Percentiles rank a stretch among this genome's conserved stretches.
Conservation (phyloP, 1,140 invertebrate genomes). For the Aricia agestis region DNA sequence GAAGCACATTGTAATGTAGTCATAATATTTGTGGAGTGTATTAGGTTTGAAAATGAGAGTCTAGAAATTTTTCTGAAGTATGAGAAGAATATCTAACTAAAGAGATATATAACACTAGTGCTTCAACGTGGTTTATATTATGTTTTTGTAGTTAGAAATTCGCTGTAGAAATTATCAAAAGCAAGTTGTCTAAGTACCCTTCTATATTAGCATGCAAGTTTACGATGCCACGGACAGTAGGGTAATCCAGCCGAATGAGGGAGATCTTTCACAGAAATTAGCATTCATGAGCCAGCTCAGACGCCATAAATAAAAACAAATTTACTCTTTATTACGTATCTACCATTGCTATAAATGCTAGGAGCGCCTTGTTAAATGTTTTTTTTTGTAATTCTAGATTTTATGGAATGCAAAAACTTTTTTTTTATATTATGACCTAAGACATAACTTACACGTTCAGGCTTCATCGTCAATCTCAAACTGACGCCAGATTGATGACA, state of each 20-base stretch:
- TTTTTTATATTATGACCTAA: too few relatives aligned
- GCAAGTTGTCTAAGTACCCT: neutral
- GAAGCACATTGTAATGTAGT: slow-evolving; percentile 6
- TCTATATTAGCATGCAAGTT: slow-evolving; percentile 29
- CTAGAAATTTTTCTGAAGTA: too few relatives aligned
- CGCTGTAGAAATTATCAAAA: neutral
- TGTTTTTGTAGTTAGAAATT: too few relatives aligned
- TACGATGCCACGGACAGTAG: slow-evolving; percentile 39
- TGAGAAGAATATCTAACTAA: too few relatives aligned
- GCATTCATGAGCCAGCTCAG: slow-evolving; percentile 61
- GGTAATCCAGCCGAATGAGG: slow-evolving; percentile 56
- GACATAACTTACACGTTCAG: too few relatives aligned
- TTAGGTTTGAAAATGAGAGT: slow-evolving; percentile 1
- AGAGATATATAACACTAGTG: too few relatives aligned
- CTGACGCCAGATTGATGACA: too few relatives aligned
- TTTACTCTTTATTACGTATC: slow-evolving; percentile 45
- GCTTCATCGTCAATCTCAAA: too few relatives aligned
- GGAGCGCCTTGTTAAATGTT: slow-evolving; percentile 4
- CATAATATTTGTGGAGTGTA: neutral
- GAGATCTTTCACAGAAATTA: slow-evolving; percentile 60
- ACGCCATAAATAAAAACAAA: slow-evolving; percentile 64
- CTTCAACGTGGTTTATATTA: too few relatives aligned
- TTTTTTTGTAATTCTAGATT: neutral
- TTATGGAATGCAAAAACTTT: too few relatives aligned
- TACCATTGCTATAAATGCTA: slow-evolving; percentile 16